Evolutionary conservation across 1,140 invertebrate genomes (phyloP).

Genomic region (Anoplophora glabripennis): DNA sequence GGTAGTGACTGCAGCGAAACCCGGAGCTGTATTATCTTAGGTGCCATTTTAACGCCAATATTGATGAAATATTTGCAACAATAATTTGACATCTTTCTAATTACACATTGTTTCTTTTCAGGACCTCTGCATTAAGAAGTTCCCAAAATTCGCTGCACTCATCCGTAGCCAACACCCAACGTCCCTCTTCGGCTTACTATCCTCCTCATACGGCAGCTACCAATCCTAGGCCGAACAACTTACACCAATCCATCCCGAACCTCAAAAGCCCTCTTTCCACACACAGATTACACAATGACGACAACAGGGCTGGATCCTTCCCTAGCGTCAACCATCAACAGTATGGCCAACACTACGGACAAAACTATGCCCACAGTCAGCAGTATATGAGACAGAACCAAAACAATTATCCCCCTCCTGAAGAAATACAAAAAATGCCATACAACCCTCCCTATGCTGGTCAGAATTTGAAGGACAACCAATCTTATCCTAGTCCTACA

Average conservation of each 20-base stretch:
- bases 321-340: slow-evolving; percentile 31
- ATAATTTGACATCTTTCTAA: too few species aligned
- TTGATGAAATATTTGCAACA: too few species aligned
- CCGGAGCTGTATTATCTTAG: too few species aligned
- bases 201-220: slow-evolving; percentile 41
- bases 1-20: too few species aligned
- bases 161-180: slow-evolving; percentile 46
- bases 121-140: slow-evolving; percentile 47
- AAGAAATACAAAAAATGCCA: slow-evolving; percentile 15
- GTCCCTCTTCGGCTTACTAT: slow-evolving; percentile 51
- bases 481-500: slow-evolving; percentile 32
- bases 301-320: slow-evolving; percentile 37
- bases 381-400: slow-evolving; percentile 22
- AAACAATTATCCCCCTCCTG: slow-evolving; percentile 23
- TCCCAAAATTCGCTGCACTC: slow-evolving; percentile 50
- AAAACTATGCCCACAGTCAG: slow-evolving; percentile 21
- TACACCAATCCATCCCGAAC: slow-evolving; percentile 49
- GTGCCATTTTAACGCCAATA: too few species aligned
- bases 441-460: slow-evolving; percentile 18
- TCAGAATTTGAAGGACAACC: slow-evolving; percentile 10
- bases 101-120: slow-evolving; percentile 34
- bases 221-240: slow-evolving; percentile 39
- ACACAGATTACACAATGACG: slow-evolving; percentile 39
- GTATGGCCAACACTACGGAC: slow-evolving; percentile 22
- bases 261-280: slow-evolving; percentile 43